Percentiles rank a stretch among this genome's conserved stretches.
phyloP scores from a whole-genome alignment of 92 coral and sea anemone genomes.

The Paragorgia papillata region DNA sequence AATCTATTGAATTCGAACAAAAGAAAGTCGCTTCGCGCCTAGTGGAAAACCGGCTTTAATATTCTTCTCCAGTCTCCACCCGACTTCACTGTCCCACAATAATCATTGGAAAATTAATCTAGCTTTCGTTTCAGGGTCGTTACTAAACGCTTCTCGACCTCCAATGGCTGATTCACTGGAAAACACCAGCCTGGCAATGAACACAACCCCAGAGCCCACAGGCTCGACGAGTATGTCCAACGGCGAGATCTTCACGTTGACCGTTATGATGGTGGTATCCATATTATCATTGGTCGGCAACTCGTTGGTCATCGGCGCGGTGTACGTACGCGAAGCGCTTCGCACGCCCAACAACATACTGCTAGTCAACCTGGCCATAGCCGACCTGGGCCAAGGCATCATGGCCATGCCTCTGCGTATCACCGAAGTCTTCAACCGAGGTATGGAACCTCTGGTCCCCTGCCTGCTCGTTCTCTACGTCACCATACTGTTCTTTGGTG shows the following conservation, averaged over 20 bases:
- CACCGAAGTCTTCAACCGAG: conserved; percentile 35
- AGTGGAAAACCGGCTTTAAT: too few species aligned
- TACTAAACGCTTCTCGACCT: too few species aligned
- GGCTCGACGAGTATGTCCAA: conserved; percentile 1
- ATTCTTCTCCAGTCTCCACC: too few species aligned
- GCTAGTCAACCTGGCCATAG: conserved; percentile 20
- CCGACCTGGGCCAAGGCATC: conserved; percentile 40
- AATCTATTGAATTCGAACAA: too few species aligned
- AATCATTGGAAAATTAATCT: too few species aligned
- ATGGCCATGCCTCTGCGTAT: conserved; percentile 37
- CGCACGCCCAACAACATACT: conserved; percentile 33
- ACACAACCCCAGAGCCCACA: neutral
- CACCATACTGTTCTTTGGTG: conserved; percentile 84
- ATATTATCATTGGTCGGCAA: conserved; percentile 29
- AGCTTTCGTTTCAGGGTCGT: too few species aligned
- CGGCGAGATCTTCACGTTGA: conserved; percentile 20
- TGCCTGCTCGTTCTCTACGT: conserved; percentile 81
- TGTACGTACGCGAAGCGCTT: conserved; percentile 12
- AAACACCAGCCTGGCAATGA: neutral
- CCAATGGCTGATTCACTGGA: neutral
- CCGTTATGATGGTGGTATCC: conserved; percentile 24
- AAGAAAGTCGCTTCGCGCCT: too few species aligned
- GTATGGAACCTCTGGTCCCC: conserved; percentile 69
- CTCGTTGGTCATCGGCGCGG: conserved; percentile 28
- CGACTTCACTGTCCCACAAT: too few species aligned